Percentiles rank a stretch among this genome's conserved stretches.
These are phyloP conservation scores for Drosophila algonquin DNA, from an alignment of 2,888 invertebrate genomes.

Conservation along the genomic window DNA sequence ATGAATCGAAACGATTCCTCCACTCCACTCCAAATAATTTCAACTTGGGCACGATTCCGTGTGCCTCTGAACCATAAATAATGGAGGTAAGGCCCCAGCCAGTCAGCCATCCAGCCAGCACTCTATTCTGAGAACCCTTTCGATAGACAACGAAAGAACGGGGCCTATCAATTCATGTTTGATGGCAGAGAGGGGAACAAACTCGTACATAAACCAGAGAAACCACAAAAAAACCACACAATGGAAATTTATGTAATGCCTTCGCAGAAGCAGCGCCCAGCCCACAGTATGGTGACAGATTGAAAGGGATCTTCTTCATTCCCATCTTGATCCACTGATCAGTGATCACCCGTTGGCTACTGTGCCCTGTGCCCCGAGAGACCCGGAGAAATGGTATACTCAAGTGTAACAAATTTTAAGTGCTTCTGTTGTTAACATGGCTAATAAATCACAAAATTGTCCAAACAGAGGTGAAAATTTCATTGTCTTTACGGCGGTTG, in stretches of 20 bases:
- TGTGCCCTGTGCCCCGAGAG: constrained; percentile 21
- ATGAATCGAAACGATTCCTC: constrained; percentile 58
- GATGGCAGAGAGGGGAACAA: constrained; percentile 38
- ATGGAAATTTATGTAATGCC: constrained; percentile 73
- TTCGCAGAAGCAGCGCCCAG: constrained; percentile 59
- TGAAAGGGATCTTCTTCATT: constrained; percentile 23
- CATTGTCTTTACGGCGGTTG: too few species aligned
- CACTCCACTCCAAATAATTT: constrained; percentile 54
- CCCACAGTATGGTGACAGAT: not conserved
- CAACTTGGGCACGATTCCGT: constrained; percentile 73
- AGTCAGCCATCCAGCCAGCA: not conserved
- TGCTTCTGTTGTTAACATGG: constrained; percentile 66
- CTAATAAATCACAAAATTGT: constrained; percentile 62
- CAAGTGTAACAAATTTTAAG: constrained; percentile 55
- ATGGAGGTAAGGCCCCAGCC: constrained; percentile 40
- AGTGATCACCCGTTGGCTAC: constrained; percentile 48
- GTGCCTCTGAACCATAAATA: constrained; percentile 67
- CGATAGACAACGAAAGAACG: constrained; percentile 22
- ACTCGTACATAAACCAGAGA: constrained; percentile 50
- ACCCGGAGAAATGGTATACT: constrained; percentile 27
- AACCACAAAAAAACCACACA: constrained; percentile 63
- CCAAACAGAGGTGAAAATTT: constrained; percentile 22
- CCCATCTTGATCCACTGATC: constrained; percentile 43
- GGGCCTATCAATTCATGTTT: constrained; percentile 43
- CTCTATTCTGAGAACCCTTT: constrained; percentile 72